Percentiles rank a stretch among this genome's conserved stretches.
Evolutionary conservation across 2,113 vertebrate species (phyloP).

Genomic region (Cricetomys ansorgei): DNA sequence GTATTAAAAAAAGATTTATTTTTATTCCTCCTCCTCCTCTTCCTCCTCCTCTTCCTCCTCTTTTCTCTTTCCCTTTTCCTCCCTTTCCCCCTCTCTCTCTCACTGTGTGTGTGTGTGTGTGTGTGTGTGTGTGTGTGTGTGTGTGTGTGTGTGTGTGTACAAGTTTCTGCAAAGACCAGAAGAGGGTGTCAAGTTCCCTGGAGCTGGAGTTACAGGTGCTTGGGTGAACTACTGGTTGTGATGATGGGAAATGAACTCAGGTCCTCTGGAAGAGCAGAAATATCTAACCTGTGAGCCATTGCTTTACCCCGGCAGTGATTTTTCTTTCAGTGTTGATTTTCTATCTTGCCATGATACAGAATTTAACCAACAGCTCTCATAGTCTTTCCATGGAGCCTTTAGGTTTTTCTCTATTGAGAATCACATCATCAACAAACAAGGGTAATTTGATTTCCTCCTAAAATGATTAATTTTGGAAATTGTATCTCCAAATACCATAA

Average conservation of each 20-base stretch:
- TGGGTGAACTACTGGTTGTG: neutral
- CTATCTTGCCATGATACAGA: neutral
- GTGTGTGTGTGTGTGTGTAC: too few relatives aligned
- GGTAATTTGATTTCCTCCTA: neutral
- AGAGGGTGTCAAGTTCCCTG: neutral
- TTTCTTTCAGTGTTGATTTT: neutral
- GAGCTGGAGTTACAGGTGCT: neutral
- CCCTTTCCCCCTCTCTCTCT: too few relatives aligned
- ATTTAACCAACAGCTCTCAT: neutral
- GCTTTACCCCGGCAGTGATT: neutral
- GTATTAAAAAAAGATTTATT: neutral
- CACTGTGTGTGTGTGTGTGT: neutral
- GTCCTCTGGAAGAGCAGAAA: neutral
- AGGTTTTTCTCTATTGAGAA: neutral
- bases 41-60: neutral
- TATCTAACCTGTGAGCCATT: neutral
- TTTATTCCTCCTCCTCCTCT: too few relatives aligned
- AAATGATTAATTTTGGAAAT: conserved; percentile 25
- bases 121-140: too few relatives aligned
- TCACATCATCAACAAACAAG: neutral
- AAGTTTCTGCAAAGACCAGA: neutral
- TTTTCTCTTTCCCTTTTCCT: neutral
- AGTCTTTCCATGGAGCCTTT: neutral
- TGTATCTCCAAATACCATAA: neutral
- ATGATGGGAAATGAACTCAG: neutral